phyloP scores from a whole-genome alignment of 2,797 vertebrate genomes.

The Tangara arthus region DNA sequence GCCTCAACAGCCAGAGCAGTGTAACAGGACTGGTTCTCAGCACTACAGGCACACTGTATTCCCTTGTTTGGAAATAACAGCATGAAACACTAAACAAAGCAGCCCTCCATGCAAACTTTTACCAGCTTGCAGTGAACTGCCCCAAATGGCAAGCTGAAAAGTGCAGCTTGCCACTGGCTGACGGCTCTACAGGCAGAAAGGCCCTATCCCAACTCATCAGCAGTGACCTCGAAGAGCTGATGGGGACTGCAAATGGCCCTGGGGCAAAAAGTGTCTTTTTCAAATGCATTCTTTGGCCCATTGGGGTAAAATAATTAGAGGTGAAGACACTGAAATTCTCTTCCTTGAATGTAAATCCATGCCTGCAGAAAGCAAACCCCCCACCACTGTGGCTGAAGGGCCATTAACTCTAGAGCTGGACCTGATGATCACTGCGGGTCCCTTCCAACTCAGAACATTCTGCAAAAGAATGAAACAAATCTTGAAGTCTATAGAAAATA shows the following conservation, averaged over 20 bases:
- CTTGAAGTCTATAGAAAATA: not conserved
- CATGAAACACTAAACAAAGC: not conserved
- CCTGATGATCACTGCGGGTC: not conserved
- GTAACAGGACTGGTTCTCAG: not conserved
- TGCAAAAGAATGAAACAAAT: not conserved
- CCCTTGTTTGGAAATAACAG: rapidly evolving
- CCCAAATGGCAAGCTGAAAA: not conserved
- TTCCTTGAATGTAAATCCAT: not conserved
- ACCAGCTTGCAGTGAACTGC: not conserved
- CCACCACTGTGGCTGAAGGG: not conserved
- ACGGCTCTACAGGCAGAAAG: not conserved
- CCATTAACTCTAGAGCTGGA: not conserved
- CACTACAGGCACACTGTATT: too few species aligned
- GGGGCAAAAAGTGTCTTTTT: not conserved
- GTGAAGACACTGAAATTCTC: not conserved
- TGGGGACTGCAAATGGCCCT: not conserved
- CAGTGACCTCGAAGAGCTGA: not conserved
- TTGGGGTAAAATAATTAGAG: not conserved
- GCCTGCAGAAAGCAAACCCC: not conserved
- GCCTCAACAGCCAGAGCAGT: not conserved
- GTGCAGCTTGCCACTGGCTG: not conserved
- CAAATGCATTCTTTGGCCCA: not conserved
- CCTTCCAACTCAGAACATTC: not conserved
- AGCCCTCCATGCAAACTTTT: rapidly evolving
- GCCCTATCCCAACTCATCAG: not conserved